A percentile compares a stretch with the other conserved stretches of the same genome.
Conservation (phyloP, 2,113 vertebrate species). For the Corythornis madagascariensis region DNA sequence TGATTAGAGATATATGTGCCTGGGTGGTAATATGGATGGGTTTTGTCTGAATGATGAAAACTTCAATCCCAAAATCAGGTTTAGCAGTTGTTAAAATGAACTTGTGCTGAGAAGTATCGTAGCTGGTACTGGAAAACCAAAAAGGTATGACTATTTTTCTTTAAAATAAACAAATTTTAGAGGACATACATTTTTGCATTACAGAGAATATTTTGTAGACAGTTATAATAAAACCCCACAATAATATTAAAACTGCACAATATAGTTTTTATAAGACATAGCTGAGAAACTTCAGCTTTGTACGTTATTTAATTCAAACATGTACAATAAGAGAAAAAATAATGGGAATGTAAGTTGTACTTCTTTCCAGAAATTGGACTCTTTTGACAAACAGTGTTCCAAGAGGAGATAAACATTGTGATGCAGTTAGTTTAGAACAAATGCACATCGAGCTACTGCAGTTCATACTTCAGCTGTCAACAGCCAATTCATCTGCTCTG, state of each 20-base stretch:
- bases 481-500: conserved; percentile 34
- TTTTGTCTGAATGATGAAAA: not conserved
- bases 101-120: not conserved
- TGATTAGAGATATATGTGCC: not conserved
- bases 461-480: conserved; percentile 40
- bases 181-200: not conserved
- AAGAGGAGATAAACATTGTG: conserved; percentile 57
- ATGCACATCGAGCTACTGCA: conserved; percentile 42
- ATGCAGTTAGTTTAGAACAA: conserved; percentile 64
- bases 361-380: conserved; percentile 71
- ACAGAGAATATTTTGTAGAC: not conserved
- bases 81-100: not conserved
- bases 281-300: conserved; percentile 48
- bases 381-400: conserved; percentile 47
- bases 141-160: not conserved
- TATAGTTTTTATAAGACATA: conserved; percentile 49
- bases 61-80: not conserved
- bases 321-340: conserved; percentile 65
- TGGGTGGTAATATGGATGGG: not conserved
- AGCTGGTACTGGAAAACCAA: not conserved
- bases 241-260: conserved; percentile 20
- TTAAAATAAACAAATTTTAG: not conserved
- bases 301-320: conserved; percentile 74
- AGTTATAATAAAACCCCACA: not conserved
- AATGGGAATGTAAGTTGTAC: conserved; percentile 70